Evolutionary conservation across 2,113 vertebrate species (phyloP).

Genomic region (Ictidomys tridecemlineatus): DNA sequence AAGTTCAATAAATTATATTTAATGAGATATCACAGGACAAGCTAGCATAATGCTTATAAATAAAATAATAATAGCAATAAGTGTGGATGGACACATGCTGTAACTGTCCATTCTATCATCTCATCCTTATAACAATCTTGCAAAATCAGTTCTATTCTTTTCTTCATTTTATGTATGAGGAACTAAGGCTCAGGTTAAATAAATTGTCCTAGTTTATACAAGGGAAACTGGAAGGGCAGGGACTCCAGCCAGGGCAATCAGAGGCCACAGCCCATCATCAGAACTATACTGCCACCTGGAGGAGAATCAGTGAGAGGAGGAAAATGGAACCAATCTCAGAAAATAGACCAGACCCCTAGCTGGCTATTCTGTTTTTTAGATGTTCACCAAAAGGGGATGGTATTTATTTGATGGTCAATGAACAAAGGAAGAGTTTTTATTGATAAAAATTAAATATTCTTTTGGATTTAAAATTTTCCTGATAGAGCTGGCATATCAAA

Average conservation of each 20-base stretch:
- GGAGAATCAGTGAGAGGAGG: neutral
- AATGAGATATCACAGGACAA: neutral
- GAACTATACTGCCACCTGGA: slow-evolving; percentile 61
- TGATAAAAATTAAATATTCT: neutral
- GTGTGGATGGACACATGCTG: neutral
- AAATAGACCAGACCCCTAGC: neutral
- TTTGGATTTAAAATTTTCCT: slow-evolving; percentile 7
- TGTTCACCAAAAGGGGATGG: neutral
- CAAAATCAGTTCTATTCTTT: slow-evolving; percentile 14
- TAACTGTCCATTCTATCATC: slow-evolving; percentile 11
- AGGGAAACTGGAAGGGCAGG: neutral
- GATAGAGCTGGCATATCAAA: slow-evolving; percentile 26
- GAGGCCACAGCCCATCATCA: neutral
- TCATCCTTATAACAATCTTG: neutral
- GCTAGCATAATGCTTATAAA: neutral
- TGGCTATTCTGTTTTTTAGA: neutral
- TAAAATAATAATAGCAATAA: neutral
- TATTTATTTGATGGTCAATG: slow-evolving; percentile 1
- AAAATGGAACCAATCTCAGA: neutral
- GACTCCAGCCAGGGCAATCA: neutral
- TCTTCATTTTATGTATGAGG: slow-evolving; percentile 49
- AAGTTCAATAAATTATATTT: neutral
- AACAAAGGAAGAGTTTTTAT: neutral
- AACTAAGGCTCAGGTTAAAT: slow-evolving; percentile 36
- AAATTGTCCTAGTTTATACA: neutral